Base-by-base conservation (phyloP, 2,888 invertebrate genomes). In the Coecobrya sp. region DNA sequence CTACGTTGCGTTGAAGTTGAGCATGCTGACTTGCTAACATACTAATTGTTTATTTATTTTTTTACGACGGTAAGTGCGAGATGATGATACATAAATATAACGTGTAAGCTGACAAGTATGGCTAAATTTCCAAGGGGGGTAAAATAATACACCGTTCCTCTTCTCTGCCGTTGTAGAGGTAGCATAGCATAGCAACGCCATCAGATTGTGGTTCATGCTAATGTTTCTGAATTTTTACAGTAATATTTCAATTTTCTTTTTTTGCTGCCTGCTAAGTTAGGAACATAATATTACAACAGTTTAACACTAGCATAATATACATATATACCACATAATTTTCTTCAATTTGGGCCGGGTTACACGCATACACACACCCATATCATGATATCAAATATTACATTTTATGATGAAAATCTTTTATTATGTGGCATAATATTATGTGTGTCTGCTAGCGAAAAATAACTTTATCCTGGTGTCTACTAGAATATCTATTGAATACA, bases 351-450 rank as follows among this genome's bases (percentile, higher is more conserved):
- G 27, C 1, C 25, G 65, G 65, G 27, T 65, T 73, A 4, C 36
- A 7, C 19, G 1, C 73, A 42, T 7, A 73, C 42, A 73, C 73
- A 73, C 73, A n/a, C 73, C 68, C 42, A 42, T 42, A 73, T 73
- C 73, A 36, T n/a, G n/a, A n/a, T 36, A 36, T 36, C 36, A 36
- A 36, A 42, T 16, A 73, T n/a, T 30, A 42, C 11, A 73, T 10
- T 19, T 73, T 73, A 73, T 73, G 36, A 42, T 73, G 73, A 65
- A n/a, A 73, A 42, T 73, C 42, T 73, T 73, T 73, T 73, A 73
- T 73, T 73, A 36, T 42, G 73, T 19, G 36, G 65, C 65, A 65
- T 65, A 27, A 25, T 27, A 27, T 59, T 22, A 19, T 59, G 22
- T 65, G 27, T 13, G 65, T 11, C 65, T 27, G 65, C 42, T 11